Base-by-base conservation (phyloP, 2,113 vertebrate genomes). In the Hippocampus barbouri region DNA sequence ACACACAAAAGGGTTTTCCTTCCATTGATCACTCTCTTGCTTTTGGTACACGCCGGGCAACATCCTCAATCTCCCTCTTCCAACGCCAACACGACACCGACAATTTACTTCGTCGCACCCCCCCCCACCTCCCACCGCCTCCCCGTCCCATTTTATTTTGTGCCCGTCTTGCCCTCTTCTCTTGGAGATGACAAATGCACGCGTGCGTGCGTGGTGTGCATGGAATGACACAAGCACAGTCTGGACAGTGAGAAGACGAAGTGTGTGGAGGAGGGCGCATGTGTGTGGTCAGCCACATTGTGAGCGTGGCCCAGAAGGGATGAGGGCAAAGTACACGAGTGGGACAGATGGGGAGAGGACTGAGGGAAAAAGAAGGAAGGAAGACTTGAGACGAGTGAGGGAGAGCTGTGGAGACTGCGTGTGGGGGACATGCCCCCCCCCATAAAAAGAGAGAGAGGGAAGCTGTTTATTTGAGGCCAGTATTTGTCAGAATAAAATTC, bases 271-370 rank as follows among this genome's bases (percentile, higher is more conserved):
- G 34, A 53, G 43, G 49, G 41, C 12, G 30, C 54, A 65, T 64
- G 57, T 73, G 75, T 74, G 73, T 75, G 73, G 82, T 82, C 83
- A 70, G 53, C 77, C 51, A 8, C 76, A 75, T 83, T 84, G 83
- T 74, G 75, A 82, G 87, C 74, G 79, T 71, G 63, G 27, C 21
- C 27, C 66, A 63, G 73, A 78, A 71, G 70, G 79, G 72, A 75
- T 30, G 76, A 62, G 72, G 72, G 72, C 27, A 34, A 34, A 15
- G 59, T 18, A 61, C 27, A 70, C 53, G 67, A 80, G 60, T n/a
- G 20, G 68, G 73, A 78, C 80, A 83, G 88, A 88, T 82, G 83
- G 87, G 77, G 82, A 84, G 76, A 53, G 78, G 83, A 85, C 79
- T 57, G 73, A 79, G 57, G 75, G 76, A 74, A 74, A 75, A 80